Evolutionary conservation across 23 tunicate genomes (phyloP), one percentile per base, ranked within the genome.

Genomic region (Aplidium turbinatum): DNA sequence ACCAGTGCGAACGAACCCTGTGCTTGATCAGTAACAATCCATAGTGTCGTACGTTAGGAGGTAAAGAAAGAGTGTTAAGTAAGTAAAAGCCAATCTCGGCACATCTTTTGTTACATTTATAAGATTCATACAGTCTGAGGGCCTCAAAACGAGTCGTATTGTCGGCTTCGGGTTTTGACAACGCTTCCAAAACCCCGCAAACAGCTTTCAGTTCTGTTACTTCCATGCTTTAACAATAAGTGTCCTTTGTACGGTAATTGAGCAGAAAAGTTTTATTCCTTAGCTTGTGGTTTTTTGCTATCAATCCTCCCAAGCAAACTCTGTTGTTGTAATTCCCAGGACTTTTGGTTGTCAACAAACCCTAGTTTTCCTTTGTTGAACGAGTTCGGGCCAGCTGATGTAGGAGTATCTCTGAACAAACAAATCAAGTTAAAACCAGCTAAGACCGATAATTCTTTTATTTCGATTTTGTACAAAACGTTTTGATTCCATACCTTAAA

Each of bases 291-390:
- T 6, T 54, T 54, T 54, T 54, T 54, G 60, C 33, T 35, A 0
- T 63, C 79, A 19, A 60, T 32, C 33, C 47, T 57, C 50, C 48
- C 26, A n/a, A 65, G 82, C 62, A 64, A 23, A 9, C 54, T 81
- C 22, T 82, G 47, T 35, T 91, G 91, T 39, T 84, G 80, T 47
- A 60, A 20, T 45, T 91, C 87, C 97, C 97, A 91, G 39, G 61
- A 39, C 54, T 82, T 75, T 27, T 84, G 86, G 47, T 50, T 54
- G 76, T 91, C 97, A 19, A 75, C 38, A 58, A 91, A 91, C 32
- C 97, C 97, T 3, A 91, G 82, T 47, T 75, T 91, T 30, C 97
- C 91, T 66, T 91, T 91, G 87, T 91, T 91, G 68, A 91, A 91
- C 1, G 97, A 91, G 55, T 91, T 91, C 7, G 97, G 97, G 4